Conservation (phyloP, 35 echinoderm and acorn worm species). For the Lytechinus variegatus region DNA sequence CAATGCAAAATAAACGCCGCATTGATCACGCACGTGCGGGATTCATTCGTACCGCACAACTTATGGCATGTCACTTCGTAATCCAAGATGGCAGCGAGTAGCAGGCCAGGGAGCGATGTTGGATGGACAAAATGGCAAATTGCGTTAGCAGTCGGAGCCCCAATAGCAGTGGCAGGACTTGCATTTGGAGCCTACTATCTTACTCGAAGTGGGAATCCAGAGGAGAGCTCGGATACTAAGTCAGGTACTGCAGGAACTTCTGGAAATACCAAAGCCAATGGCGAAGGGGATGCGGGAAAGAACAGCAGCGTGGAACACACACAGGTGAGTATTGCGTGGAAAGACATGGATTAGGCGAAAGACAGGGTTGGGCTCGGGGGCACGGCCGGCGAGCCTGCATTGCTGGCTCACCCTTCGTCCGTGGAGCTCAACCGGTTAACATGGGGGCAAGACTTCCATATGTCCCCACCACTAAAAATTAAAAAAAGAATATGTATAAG, state of each 20-base stretch:
- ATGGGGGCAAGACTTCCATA: no score
- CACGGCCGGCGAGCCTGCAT: no score
- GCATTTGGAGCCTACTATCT: constrained; percentile 85
- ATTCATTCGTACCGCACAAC: background rate
- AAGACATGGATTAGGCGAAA: background rate
- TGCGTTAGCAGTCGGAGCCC: constrained; percentile 85
- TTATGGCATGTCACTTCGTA: background rate
- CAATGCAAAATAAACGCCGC: background rate
- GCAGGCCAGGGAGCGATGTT: constrained; percentile 62
- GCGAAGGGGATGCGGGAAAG: constrained; percentile 6
- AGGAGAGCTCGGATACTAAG: background rate
- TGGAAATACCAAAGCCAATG: constrained; percentile 2
- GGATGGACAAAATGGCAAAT: constrained; percentile 87
- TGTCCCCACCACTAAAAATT: no score
- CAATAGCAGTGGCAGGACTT: constrained; percentile 79
- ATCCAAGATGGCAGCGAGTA: constrained; percentile 78
- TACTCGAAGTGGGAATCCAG: constrained; percentile 52
- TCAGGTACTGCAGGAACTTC: constrained; percentile 4
- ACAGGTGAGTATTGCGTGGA: constrained; percentile 26
- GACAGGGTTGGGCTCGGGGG: no score
- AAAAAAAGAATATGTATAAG: no score
- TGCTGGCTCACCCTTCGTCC: no score
- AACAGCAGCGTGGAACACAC: constrained; percentile 52
- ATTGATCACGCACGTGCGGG: background rate
- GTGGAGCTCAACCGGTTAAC: no score